Conservation (phyloP, 2,888 invertebrate species). For the Hecatera dysodea region DNA sequence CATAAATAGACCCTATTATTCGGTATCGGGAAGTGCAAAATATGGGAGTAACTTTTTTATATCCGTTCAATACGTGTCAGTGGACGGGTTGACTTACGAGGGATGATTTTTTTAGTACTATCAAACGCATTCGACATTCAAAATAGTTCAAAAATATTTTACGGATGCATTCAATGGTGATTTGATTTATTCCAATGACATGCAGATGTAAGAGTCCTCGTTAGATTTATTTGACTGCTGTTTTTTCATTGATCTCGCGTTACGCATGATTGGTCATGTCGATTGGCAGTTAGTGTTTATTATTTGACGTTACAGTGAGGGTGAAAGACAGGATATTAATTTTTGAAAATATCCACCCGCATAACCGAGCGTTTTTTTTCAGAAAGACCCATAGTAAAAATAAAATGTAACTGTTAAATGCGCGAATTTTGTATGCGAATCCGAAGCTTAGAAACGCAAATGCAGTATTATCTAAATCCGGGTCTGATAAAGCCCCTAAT, state of each 20-base stretch:
- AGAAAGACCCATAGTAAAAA: constrained; percentile 16
- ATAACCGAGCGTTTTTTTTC: constrained; percentile 33
- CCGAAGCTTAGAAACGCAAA: constrained; percentile 69
- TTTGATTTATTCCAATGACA: constrained; percentile 91
- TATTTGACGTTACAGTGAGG: constrained; percentile 73
- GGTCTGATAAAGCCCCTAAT: constrained; percentile 85
- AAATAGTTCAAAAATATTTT: constrained; percentile 90
- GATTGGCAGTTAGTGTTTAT: constrained; percentile 87
- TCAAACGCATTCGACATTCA: constrained; percentile 83
- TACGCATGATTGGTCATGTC: constrained; percentile 90
- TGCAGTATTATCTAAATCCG: constrained; percentile 81
- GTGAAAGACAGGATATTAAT: constrained; percentile 43
- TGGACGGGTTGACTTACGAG: constrained; percentile 89
- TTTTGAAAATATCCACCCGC: constrained; percentile 53
- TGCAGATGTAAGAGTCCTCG: constrained; percentile 90
- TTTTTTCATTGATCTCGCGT: constrained; percentile 86
- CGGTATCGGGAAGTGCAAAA: constrained; percentile 90
- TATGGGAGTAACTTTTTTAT: constrained; percentile 90
- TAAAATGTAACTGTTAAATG: constrained; percentile 61
- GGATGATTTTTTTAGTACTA: constrained; percentile 81
- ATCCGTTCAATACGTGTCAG: constrained; percentile 87
- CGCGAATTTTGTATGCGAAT: constrained; percentile 65
- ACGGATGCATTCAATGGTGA: constrained; percentile 90
- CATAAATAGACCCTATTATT: constrained; percentile 91
- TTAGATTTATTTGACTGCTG: constrained; percentile 90